Base-by-base conservation (phyloP, 2,113 vertebrate species). In the Odocoileus virginianus region DNA sequence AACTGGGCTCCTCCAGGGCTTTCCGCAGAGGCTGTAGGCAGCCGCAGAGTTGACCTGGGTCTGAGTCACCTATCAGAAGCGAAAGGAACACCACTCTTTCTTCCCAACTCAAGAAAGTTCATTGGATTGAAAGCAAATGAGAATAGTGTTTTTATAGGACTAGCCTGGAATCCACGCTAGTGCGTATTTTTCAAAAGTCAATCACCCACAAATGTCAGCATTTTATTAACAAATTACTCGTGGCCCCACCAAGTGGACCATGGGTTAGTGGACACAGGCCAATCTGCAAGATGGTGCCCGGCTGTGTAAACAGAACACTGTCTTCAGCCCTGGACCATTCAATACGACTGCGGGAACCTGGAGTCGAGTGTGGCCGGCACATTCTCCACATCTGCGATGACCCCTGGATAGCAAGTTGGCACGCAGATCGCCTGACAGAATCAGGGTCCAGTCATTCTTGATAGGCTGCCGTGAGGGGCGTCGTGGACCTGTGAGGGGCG, bases 11-110 rank as follows among this genome's bases (percentile, higher is more conserved):
- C n/a, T 55, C 50, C 3, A 11, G 78, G 71, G 36, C 43, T 87
- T 88, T 57, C 94, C 50, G 0, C 33, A 27, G 76, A 95, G 60
- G 50, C 83, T 1, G 3, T 55, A 58, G 45, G n/a, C 92, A 76
- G 36, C 6, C 0, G 79, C n/a, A 79, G 87, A 36, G 45, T 1
- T 81, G 79, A 60, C 40, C 47, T 76, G 83, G 87, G 16, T 76
- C 89, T 92, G 92, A 97, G 74, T 96, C 95, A 94, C 79, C 50
- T 58, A 14, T 89, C 25, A 33, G 40, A 85, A 54, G 54, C 28
- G 9, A 76, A 88, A 94, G 71, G 87, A 50, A n/a, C 6, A 13
- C 43, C 67, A 43, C 67, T 74, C 40, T 61, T 43, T 86, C 30
- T 81, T 36, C 64, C 33, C n/a, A 83, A 23, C 16, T 57, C 30